Base-by-base conservation (phyloP, 2,888 invertebrate species). In the Drosophila acutilabella region DNA sequence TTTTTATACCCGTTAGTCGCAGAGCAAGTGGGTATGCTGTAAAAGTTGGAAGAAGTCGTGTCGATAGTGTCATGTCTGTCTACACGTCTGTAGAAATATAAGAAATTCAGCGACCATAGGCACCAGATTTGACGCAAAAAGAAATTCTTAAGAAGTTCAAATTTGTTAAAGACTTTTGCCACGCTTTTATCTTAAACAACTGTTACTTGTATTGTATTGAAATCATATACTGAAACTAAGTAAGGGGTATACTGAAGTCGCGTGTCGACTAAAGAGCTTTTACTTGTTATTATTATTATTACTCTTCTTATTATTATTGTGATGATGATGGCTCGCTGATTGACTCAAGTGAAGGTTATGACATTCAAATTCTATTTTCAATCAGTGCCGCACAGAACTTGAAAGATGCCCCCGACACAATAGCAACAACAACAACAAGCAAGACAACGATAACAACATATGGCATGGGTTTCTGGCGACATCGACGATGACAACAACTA, bases 341-440 rank as follows among this genome's bases (percentile, higher is more conserved):
- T 73, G 76, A 76, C 83, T 78, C 78, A 66, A 77, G 60, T 67
- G 85, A 84, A 84, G 84, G 84, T 69, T 88, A 58, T 73, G 84
- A 78, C 84, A 88, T 88, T 88, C 86, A 85, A 78, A 78, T 85
- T 84, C 78, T 78, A 85, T 85, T 85, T 88, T 84, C 84, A 84
- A 84, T 85, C 86, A 78, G 64, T 60, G 66, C 48, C 45, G 53
- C 59, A 58, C 58, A 59, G 57, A 59, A 74, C 74, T 81, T 60
- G 72, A 71, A 48, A 88, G 73, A 84, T 78, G 75, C 66, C 72
- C 48, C 65, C 67, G 26, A 56, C 47, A 36, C 41, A 40, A 42
- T 38, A 13, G 11, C 45, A 52, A 54, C 14, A 45, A 23, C 48
- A 62, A 54, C 42, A 45, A 20, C 26, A 47, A 47, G 51, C 42